A percentile compares a stretch with the other conserved stretches of the same genome.
Evolutionary conservation across 1,140 invertebrate genomes (phyloP).

Genomic region (Lanistes nyassanus): DNA sequence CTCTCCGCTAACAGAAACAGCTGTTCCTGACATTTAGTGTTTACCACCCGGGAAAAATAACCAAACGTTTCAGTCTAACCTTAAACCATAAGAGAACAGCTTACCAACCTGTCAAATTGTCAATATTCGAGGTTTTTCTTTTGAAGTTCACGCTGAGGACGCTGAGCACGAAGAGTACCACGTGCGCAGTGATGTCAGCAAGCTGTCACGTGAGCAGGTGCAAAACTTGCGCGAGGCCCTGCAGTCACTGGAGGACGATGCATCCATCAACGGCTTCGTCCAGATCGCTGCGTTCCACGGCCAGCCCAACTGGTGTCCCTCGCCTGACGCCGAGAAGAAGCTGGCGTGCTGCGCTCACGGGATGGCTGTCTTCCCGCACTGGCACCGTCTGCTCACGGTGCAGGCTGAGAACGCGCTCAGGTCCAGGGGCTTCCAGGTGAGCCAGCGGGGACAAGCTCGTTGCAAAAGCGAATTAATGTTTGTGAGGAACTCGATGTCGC

Average conservation of each 20-base stretch:
- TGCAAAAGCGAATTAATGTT: too few species aligned
- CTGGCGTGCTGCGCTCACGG: conserved; percentile 34
- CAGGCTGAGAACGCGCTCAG: conserved; percentile 32
- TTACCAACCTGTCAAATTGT: not conserved
- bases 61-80: not conserved
- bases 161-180: not conserved
- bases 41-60: too few species aligned
- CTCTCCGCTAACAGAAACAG: not conserved
- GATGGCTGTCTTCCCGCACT: conserved; percentile 32
- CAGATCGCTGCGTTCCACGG: conserved; percentile 27
- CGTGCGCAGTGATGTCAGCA: conserved; percentile 27
- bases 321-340: conserved; percentile 25
- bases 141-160: not conserved
- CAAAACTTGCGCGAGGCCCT: conserved; percentile 27
- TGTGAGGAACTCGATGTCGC: too few species aligned
- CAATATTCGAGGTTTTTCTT: too few species aligned
- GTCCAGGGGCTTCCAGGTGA: conserved; percentile 15
- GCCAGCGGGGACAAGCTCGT: too few species aligned
- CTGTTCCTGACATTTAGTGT: not conserved
- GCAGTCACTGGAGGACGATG: conserved; percentile 21
- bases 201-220: conserved; percentile 18
- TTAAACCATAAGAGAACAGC: not conserved
- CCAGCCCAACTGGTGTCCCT: conserved; percentile 24
- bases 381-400: conserved; percentile 34
- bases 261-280: conserved; percentile 21